Percentiles rank a stretch among this genome's conserved stretches.
Evolutionary conservation across 1,140 invertebrate genomes (phyloP).

Genomic region (Drosophila ohnishii): DNA sequence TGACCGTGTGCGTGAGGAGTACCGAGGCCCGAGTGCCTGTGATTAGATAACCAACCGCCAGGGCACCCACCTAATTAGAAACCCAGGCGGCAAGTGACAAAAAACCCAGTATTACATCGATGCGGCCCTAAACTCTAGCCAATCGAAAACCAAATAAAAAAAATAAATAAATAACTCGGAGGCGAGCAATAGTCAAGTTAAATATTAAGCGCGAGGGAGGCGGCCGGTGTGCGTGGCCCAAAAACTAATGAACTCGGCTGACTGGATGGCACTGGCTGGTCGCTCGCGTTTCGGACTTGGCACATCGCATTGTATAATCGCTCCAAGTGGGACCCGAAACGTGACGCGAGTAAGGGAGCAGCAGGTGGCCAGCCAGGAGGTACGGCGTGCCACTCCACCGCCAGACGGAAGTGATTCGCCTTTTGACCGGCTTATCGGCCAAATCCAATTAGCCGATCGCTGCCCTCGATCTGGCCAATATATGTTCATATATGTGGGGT

Average conservation of each 20-base stretch:
- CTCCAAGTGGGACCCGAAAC: constrained; percentile 50
- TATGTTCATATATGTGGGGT: constrained; percentile 6
- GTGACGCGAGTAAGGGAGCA: constrained; percentile 55
- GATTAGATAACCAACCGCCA: constrained; percentile 62
- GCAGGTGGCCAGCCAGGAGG: constrained; percentile 4
- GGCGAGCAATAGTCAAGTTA: neutral
- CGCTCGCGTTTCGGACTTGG: constrained; percentile 17
- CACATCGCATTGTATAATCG: constrained; percentile 71
- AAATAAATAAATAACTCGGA: constrained; percentile 9
- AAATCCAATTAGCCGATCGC: constrained; percentile 49
- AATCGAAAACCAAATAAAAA: constrained; percentile 29
- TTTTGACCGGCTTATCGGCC: constrained; percentile 35
- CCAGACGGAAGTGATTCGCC: constrained; percentile 21
- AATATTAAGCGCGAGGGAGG: constrained; percentile 9
- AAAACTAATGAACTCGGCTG: constrained; percentile 35
- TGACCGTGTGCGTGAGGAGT: constrained; percentile 30
- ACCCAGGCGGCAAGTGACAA: constrained; percentile 31
- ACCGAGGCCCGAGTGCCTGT: constrained; percentile 41
- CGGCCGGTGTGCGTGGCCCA: constrained; percentile 40
- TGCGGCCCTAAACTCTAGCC: constrained; percentile 42
- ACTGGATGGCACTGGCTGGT: neutral
- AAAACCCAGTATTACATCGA: constrained; percentile 29
- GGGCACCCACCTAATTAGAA: constrained; percentile 59
- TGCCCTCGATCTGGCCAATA: constrained; percentile 10
- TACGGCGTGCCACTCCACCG: neutral